phyloP scores from a whole-genome alignment of 2,888 invertebrate species.

The Calephelis perditalis region DNA sequence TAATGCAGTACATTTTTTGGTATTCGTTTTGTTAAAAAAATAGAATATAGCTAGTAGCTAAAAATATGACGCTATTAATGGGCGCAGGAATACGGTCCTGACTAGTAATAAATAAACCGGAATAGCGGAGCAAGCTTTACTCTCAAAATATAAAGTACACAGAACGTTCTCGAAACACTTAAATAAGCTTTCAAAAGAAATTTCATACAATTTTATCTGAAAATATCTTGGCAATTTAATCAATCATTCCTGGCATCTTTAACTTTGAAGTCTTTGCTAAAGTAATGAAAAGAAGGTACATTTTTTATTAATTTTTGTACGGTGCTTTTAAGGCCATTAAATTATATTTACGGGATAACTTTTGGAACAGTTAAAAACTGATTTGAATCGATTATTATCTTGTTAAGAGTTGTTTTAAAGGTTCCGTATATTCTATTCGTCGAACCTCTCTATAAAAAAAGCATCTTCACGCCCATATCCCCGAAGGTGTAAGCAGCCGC shows the following conservation, averaged over 20 bases:
- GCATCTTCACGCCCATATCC: too few relatives aligned
- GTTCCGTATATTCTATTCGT: too few relatives aligned
- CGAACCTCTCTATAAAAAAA: too few relatives aligned
- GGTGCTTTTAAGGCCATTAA: background rate
- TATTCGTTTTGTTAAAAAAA: too few relatives aligned
- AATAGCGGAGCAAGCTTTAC: background rate
- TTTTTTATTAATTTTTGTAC: slow-evolving; percentile 2
- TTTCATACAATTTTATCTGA: slow-evolving; percentile 1
- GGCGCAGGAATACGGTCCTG: too few relatives aligned
- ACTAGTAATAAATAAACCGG: background rate
- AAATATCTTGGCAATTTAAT: slow-evolving; percentile 6
- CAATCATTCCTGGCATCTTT: slow-evolving; percentile 9
- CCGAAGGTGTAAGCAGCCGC: too few relatives aligned
- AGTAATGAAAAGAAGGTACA: background rate
- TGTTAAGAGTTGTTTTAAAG: too few relatives aligned
- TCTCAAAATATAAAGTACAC: slow-evolving; percentile 1
- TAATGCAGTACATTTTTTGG: too few relatives aligned
- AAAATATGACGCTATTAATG: too few relatives aligned
- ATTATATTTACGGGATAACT: background rate
- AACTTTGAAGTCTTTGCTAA: slow-evolving; percentile 8
- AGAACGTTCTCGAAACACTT: slow-evolving; percentile 1
- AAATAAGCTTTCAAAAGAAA: slow-evolving; percentile 6
- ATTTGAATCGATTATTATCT: too few relatives aligned
- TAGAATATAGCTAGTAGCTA: too few relatives aligned
- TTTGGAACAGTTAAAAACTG: background rate